Evolutionary conservation across 2,113 vertebrate genomes (phyloP).

Genomic region (Vulpes vulpes): DNA sequence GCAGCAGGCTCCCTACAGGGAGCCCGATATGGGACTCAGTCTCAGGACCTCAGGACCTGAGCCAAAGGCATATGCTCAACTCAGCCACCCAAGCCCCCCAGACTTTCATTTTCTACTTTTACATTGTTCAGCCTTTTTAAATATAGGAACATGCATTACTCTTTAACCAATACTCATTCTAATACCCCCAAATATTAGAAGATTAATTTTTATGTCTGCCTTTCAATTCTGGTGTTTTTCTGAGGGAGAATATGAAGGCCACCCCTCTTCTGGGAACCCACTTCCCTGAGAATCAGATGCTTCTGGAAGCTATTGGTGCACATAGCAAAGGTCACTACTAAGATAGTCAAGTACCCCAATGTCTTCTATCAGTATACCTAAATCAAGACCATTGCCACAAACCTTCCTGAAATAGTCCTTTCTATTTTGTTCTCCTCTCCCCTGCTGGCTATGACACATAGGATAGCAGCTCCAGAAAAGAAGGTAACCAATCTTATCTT

Average conservation of each 20-base stretch:
- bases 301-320: slow-evolving; percentile 13
- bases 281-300: slow-evolving; percentile 38
- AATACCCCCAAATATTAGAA: slow-evolving; percentile 6
- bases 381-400: slow-evolving; percentile 38
- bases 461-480: slow-evolving; percentile 8
- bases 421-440: slow-evolving; percentile 46
- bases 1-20: too few relatives aligned
- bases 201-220: slow-evolving; percentile 42
- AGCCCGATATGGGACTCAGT: too few relatives aligned
- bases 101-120: not conserved
- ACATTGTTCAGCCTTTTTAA: not conserved
- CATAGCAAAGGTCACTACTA: not conserved
- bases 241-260: not conserved
- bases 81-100: too few relatives aligned
- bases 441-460: slow-evolving; percentile 26
- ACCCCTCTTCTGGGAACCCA: not conserved
- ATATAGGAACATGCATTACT: not conserved
- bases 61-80: too few relatives aligned
- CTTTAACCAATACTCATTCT: slow-evolving; percentile 17
- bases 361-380: not conserved
- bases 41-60: too few relatives aligned
- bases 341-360: not conserved
- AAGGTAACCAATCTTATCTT: slow-evolving; percentile 59
- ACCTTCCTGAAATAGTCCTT: slow-evolving; percentile 27
- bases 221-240: slow-evolving; percentile 59